Conservation (phyloP, 64 coral and sea anemone species). For the Acropora tenuis region DNA sequence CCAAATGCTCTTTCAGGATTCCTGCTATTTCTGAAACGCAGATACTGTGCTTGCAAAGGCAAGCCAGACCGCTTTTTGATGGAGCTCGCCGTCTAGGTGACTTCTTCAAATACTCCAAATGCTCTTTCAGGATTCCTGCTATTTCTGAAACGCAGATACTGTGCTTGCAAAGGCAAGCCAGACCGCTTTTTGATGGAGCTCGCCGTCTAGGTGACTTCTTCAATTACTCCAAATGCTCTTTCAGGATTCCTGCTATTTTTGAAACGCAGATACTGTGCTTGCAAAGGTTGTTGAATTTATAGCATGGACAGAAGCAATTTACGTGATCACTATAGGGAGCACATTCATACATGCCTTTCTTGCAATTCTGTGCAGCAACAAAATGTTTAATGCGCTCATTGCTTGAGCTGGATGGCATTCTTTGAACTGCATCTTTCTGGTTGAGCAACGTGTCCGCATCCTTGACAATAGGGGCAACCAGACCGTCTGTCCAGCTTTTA, state of each 20-base stretch:
- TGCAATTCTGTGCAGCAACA: constrained; percentile 6
- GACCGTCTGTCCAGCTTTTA: neutral
- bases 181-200: constrained; percentile 16
- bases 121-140: neutral
- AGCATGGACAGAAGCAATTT: constrained; percentile 31
- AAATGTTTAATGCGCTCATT: neutral
- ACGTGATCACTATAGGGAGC: constrained; percentile 24
- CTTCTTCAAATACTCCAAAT: neutral
- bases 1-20: neutral
- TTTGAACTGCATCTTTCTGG: neutral
- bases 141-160: neutral
- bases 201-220: neutral
- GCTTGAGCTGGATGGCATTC: neutral
- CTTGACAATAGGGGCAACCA: neutral
- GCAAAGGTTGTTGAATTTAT: constrained; percentile 29
- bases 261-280: constrained; percentile 5
- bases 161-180: neutral
- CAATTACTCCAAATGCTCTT: neutral
- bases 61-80: neutral
- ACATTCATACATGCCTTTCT: constrained; percentile 48
- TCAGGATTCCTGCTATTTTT: neutral
- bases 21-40: too few species aligned
- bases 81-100: neutral
- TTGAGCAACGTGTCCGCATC: neutral
- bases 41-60: too few species aligned